phyloP scores from a whole-genome alignment of 2,888 invertebrate genomes.

The Metallyticus violacea region DNA sequence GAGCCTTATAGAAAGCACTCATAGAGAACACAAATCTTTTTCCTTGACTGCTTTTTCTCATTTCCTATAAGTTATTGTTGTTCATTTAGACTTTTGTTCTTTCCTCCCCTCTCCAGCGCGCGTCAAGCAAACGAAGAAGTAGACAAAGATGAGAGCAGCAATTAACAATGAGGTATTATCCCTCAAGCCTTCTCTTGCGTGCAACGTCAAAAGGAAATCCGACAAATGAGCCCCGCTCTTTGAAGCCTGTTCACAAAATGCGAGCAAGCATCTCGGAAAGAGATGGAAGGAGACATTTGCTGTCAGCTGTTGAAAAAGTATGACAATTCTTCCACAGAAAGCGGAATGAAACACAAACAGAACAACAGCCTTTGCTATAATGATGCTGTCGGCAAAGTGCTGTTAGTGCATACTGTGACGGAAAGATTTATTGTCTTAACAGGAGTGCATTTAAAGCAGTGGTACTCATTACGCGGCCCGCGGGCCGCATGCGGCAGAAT shows the following conservation, averaged over 20 bases:
- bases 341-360: not conserved
- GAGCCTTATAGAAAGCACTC: no score
- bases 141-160: not conserved
- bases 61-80: not conserved
- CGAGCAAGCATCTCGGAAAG: no score
- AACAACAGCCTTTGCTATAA: not conserved
- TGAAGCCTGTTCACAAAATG: no score
- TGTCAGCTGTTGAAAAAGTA: not conserved
- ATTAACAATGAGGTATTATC: not conserved
- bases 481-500: no score
- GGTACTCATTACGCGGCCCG: no score
- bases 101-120: no score
- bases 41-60: not conserved
- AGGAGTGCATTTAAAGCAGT: no score
- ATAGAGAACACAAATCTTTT: not conserved
- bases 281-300: not conserved
- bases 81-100: not conserved
- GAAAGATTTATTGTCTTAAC: not conserved
- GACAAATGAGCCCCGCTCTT: not conserved
- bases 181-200: no score
- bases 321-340: not conserved
- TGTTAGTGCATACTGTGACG: not conserved
- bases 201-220: not conserved
- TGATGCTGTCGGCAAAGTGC: not conserved
- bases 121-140: no score